Conservation (phyloP, 1,140 invertebrate genomes). For the Heliconius himera region DNA sequence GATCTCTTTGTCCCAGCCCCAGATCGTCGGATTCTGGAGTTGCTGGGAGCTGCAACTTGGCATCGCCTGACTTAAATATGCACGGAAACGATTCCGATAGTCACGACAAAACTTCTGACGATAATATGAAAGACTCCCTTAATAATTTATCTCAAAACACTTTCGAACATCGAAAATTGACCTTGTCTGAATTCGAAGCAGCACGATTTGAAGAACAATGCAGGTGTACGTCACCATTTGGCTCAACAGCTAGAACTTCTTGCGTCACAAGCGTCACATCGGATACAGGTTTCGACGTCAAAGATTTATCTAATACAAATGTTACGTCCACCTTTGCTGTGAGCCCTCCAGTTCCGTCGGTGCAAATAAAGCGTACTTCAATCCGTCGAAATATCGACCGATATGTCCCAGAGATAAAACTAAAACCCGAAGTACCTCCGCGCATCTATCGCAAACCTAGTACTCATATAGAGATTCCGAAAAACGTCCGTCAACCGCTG, state of each 20-base stretch:
- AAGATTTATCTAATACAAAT: slow-evolving; percentile 76
- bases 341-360: slow-evolving; percentile 62
- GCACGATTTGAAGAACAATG: slow-evolving; percentile 86
- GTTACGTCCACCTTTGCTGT: slow-evolving; percentile 73
- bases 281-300: slow-evolving; percentile 78
- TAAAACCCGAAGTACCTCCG: slow-evolving; percentile 70
- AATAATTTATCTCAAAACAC: slow-evolving; percentile 53
- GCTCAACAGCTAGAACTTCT: slow-evolving; percentile 85
- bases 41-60: slow-evolving; percentile 89
- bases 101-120: slow-evolving; percentile 57
- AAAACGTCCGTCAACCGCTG: slow-evolving; percentile 72
- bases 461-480: slow-evolving; percentile 72
- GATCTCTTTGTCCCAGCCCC: slow-evolving; percentile 83
- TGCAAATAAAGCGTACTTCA: slow-evolving; percentile 74
- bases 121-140: slow-evolving; percentile 46
- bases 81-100: slow-evolving; percentile 67
- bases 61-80: slow-evolving; percentile 84
- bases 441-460: slow-evolving; percentile 76
- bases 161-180: slow-evolving; percentile 68
- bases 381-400: slow-evolving; percentile 72
- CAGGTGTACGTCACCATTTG: slow-evolving; percentile 87
- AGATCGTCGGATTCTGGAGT: slow-evolving; percentile 92
- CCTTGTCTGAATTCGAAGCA: slow-evolving; percentile 84
- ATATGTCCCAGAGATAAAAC: slow-evolving; percentile 68
- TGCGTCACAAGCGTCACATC: slow-evolving; percentile 81